phyloP scores from a whole-genome alignment of 2,113 vertebrate genomes.

The Elephas maximus region DNA sequence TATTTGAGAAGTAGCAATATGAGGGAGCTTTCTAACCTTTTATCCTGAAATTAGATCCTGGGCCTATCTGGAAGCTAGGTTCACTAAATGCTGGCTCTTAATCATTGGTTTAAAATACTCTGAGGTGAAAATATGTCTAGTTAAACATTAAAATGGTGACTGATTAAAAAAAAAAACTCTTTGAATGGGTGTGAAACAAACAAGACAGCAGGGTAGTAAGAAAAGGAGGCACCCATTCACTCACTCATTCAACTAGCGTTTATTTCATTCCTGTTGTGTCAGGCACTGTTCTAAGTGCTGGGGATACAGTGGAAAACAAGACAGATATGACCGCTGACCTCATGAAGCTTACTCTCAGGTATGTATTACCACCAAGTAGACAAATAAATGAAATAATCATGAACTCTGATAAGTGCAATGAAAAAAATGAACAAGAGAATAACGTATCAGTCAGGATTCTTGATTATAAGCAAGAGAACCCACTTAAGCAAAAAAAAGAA shows the following conservation, averaged over 20 bases:
- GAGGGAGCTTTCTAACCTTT: slow-evolving; percentile 36
- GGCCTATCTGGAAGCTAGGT: not conserved
- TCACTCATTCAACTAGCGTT: not conserved
- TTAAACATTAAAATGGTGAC: slow-evolving; percentile 9
- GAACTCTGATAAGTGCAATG: not conserved
- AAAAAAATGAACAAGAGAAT: not conserved
- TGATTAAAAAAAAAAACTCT: not conserved
- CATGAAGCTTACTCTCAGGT: not conserved
- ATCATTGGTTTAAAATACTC: slow-evolving; percentile 53
- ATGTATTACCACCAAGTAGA: not conserved
- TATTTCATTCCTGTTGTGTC: not conserved
- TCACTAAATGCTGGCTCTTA: slow-evolving; percentile 14
- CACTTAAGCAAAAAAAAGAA: not conserved
- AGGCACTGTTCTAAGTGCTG: not conserved
- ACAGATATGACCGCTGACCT: not conserved
- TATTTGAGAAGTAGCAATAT: slow-evolving; percentile 37
- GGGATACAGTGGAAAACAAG: not conserved
- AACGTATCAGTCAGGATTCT: not conserved
- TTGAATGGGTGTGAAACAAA: not conserved
- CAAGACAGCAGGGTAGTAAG: not conserved
- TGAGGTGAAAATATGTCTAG: slow-evolving; percentile 2
- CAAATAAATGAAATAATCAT: not conserved
- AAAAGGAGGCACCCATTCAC: not conserved
- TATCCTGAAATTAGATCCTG: slow-evolving; percentile 49
- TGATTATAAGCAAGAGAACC: not conserved